Conservation (phyloP, 2,888 invertebrate species). For the Aporophyla lueneburgensis region DNA sequence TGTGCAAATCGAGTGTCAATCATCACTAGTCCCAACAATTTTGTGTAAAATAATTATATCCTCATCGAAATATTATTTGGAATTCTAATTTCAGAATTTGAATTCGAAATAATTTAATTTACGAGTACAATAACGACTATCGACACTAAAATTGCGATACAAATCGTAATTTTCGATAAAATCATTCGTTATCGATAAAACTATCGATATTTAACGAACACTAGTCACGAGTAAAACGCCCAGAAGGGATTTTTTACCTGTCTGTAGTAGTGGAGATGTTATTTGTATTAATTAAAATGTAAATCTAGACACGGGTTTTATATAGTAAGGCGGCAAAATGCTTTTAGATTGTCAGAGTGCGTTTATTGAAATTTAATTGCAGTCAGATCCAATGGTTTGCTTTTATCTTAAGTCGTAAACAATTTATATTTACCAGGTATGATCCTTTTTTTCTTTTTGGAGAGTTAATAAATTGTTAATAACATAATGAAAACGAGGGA, state of each 20-base stretch:
- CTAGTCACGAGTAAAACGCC: conserved; percentile 51
- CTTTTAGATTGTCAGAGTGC: conserved; percentile 45
- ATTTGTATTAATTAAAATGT: conserved; percentile 64
- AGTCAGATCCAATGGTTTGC: conserved; percentile 20
- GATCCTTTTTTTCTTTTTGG: background rate
- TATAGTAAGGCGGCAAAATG: conserved; percentile 47
- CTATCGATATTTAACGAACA: conserved; percentile 34
- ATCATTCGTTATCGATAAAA: conserved; percentile 33
- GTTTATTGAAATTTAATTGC: conserved; percentile 54
- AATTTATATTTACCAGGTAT: conserved; percentile 16
- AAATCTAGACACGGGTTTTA: conserved; percentile 52
- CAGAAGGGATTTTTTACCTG: conserved; percentile 51
- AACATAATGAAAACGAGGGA: background rate
- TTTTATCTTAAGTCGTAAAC: conserved; percentile 38
- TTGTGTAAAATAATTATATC: background rate
- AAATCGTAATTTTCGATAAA: conserved; percentile 16
- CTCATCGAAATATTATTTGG: background rate
- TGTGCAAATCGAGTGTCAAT: conserved; percentile 7
- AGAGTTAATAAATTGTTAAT: background rate
- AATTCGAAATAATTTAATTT: background rate
- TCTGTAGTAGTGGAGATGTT: conserved; percentile 51
- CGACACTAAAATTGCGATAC: background rate
- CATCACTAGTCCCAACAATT: background rate
- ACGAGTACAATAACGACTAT: background rate
- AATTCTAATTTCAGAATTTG: background rate